Base-by-base conservation (phyloP, 92 coral and sea anemone genomes). In the Zoanthus solanderi region DNA sequence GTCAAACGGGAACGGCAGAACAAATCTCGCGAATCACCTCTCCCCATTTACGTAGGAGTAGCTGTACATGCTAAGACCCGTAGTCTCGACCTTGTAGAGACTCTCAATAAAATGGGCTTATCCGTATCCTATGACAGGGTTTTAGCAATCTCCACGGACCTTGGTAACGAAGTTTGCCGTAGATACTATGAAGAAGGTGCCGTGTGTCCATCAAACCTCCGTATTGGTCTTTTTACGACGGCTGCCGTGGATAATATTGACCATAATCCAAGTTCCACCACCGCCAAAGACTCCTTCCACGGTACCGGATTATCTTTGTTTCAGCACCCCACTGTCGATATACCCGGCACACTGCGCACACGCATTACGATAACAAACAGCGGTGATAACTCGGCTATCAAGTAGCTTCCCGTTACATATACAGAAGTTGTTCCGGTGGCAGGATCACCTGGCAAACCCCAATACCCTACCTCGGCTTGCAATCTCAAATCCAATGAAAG, bases 51-150 rank as follows among this genome's bases (percentile, higher is more conserved):
- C 56, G 56, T 52, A 0, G 56, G 56, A 12, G 7, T 52, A 52
- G 7, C 56, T 12, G 11, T 52, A 52, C 56, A 52, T 12, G 56
- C 56, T 7, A 52, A 52, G 56, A 52, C 7, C 7, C 56, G 56
- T 52, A 52, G 0, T 12, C 56, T 7, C 56, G 56, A 52, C 11
- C 56, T 7, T 7, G 56, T 52, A 7, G 23, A 88, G 15, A 65
- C 86, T 17, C 92, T 93, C 52, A 87, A 81, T 76, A 78, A 80
- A 29, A 83, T 91, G 0, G 94, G 94, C 54, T 58, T 93, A 72
- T 93, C 92, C 0, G 89, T 93, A 17, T 89, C 94, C 4, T 91
- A 91, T 78, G 92, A 93, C 84, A 73, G 94, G 60, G 92, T 93
- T 18, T 32, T 90, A 54, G 90, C 75, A 52, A 32, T 93, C 8